Conservation (phyloP, 2,888 invertebrate genomes). For the Chrysolina oricalcia region DNA sequence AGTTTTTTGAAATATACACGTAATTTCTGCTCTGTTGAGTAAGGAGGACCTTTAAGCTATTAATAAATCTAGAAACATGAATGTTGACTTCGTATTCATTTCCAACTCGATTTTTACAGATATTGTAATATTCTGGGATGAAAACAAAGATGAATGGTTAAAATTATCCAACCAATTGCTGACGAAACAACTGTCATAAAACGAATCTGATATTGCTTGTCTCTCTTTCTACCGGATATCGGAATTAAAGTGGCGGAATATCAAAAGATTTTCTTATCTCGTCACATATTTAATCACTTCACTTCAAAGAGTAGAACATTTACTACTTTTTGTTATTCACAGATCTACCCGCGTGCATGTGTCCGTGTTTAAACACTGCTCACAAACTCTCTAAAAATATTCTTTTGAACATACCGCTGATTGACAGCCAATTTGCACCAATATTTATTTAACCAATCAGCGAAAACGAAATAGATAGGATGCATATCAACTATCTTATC, state of each 20-base stretch:
- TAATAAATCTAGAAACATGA: background rate
- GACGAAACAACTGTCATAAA: background rate
- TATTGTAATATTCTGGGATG: background rate
- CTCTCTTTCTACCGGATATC: background rate
- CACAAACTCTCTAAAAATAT: conserved; percentile 35
- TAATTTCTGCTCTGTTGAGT: conserved; percentile 1
- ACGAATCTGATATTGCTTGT: background rate
- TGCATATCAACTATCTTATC: conserved; percentile 15
- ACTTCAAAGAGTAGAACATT: conserved; percentile 8
- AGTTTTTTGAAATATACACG: background rate
- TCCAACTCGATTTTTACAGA: background rate
- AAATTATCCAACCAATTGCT: background rate
- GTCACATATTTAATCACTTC: conserved; percentile 7
- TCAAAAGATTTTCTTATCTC: conserved; percentile 6
- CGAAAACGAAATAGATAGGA: conserved; percentile 40
- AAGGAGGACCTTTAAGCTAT: background rate
- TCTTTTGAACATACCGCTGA: conserved; percentile 45
- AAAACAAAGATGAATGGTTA: too few relatives aligned
- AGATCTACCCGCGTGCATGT: background rate
- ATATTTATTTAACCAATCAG: conserved; percentile 55
- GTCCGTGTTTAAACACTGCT: background rate
- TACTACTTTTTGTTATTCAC: conserved; percentile 1
- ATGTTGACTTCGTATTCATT: background rate
- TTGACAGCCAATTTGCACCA: conserved; percentile 45
- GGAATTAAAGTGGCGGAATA: background rate